These are phyloP conservation scores for Notocelia uddmanniana DNA, from an alignment of 2,888 invertebrate genomes.

Conservation along the genomic window DNA sequence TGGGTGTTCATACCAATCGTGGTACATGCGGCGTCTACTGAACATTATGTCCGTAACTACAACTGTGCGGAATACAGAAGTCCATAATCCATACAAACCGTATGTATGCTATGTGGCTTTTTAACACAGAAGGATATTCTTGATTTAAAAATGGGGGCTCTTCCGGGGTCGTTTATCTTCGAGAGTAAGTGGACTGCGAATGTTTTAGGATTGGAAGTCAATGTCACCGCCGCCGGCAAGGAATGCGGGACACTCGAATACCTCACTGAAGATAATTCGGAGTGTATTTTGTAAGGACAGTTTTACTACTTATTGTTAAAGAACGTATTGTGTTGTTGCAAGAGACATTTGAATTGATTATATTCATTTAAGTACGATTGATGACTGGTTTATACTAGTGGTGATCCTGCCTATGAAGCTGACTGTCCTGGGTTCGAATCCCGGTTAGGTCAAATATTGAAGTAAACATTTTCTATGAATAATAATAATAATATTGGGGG, in stretches of 20 bases:
- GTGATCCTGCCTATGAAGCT: too few relatives aligned
- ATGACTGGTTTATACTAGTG: too few relatives aligned
- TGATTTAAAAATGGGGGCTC: conserved; percentile 22
- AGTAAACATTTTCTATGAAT: too few relatives aligned
- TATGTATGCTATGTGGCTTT: neutral
- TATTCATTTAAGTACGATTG: too few relatives aligned
- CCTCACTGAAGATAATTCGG: neutral
- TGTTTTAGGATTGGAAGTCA: conserved; percentile 27
- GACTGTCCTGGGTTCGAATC: too few relatives aligned
- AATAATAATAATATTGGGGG: too few relatives aligned
- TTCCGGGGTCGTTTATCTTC: conserved; percentile 26
- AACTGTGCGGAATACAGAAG: neutral
- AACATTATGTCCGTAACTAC: neutral
- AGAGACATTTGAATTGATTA: too few relatives aligned
- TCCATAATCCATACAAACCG: neutral
- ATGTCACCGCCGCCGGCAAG: conserved; percentile 6
- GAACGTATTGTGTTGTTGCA: too few relatives aligned
- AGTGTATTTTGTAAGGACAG: neutral
- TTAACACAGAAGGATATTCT: neutral
- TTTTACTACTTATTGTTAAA: neutral
- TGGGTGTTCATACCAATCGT: neutral
- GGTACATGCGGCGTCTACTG: neutral
- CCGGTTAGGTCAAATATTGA: too few relatives aligned
- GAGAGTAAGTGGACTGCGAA: neutral
- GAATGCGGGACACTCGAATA: neutral